Evolutionary conservation across 2,113 vertebrate species (phyloP).

Genomic region (Channa argus): DNA sequence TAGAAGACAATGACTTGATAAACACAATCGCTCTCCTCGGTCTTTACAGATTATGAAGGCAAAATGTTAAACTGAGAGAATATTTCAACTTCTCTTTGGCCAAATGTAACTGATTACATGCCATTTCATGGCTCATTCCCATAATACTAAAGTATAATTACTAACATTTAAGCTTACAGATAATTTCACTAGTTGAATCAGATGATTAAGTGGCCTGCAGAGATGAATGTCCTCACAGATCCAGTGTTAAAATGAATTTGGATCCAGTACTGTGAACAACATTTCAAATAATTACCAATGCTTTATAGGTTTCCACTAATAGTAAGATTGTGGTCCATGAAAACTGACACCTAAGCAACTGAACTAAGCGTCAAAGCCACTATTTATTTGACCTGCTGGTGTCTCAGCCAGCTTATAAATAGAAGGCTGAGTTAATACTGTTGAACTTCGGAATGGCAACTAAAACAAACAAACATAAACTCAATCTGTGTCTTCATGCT

Average conservation of each 20-base stretch:
- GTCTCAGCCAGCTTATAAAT: slow-evolving; percentile 57
- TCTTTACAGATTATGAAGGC: neutral
- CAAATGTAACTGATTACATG: neutral
- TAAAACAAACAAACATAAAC: slow-evolving; percentile 47
- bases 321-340: slow-evolving; percentile 9
- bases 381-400: slow-evolving; percentile 35
- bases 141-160: neutral
- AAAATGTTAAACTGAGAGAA: neutral
- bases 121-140: neutral
- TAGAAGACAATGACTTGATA: slow-evolving; percentile 46
- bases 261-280: slow-evolving; percentile 7
- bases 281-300: neutral
- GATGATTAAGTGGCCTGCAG: neutral
- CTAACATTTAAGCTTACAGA: slow-evolving; percentile 13
- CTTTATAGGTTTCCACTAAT: too few relatives aligned
- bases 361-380: neutral
- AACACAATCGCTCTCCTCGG: slow-evolving; percentile 3
- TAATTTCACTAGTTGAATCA: neutral
- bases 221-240: slow-evolving; percentile 10
- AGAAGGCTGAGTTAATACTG: slow-evolving; percentile 47
- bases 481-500: neutral
- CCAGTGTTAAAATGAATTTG: slow-evolving; percentile 25
- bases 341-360: slow-evolving; percentile 59
- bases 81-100: neutral
- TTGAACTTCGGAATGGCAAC: slow-evolving; percentile 39